Evolutionary conservation across 2,797 vertebrate genomes (phyloP).

Genomic region (Esox lucius): DNA sequence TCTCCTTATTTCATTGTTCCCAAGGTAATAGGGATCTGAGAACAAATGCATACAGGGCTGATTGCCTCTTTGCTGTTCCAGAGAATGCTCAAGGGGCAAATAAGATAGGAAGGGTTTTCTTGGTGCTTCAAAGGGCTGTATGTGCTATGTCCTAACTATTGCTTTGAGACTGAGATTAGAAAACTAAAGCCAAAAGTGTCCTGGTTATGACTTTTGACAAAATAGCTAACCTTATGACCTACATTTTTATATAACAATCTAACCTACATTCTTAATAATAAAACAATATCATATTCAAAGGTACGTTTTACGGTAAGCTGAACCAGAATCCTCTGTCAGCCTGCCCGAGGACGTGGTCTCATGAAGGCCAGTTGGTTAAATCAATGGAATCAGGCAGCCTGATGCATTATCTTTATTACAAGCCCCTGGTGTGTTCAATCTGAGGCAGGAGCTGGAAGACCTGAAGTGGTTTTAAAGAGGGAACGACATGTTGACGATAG

Average conservation of each 20-base stretch:
- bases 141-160: too few relatives aligned
- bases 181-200: neutral
- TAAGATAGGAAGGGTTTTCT: slow-evolving; percentile 30
- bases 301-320: slow-evolving; percentile 33
- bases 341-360: neutral
- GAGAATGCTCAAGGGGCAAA: slow-evolving; percentile 48
- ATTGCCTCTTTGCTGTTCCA: slow-evolving; percentile 48
- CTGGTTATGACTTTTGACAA: neutral
- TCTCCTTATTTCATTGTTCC: slow-evolving; percentile 43
- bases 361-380: slow-evolving; percentile 10
- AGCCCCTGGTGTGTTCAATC: slow-evolving; percentile 9
- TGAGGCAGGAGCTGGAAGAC: neutral
- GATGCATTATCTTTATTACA: slow-evolving; percentile 31
- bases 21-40: slow-evolving; percentile 52
- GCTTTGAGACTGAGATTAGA: too few relatives aligned
- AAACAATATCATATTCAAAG: neutral
- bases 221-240: neutral
- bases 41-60: slow-evolving; percentile 48
- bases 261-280: neutral
- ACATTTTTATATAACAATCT: neutral
- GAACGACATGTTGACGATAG: slow-evolving; percentile 2
- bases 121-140: slow-evolving; percentile 33
- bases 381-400: slow-evolving; percentile 19
- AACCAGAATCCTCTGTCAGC: slow-evolving; percentile 9
- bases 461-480: neutral